Evolutionary conservation across 2,797 vertebrate genomes (phyloP), one percentile per base, ranked within the genome.

Genomic region (Peromyscus melanophrys): DNA sequence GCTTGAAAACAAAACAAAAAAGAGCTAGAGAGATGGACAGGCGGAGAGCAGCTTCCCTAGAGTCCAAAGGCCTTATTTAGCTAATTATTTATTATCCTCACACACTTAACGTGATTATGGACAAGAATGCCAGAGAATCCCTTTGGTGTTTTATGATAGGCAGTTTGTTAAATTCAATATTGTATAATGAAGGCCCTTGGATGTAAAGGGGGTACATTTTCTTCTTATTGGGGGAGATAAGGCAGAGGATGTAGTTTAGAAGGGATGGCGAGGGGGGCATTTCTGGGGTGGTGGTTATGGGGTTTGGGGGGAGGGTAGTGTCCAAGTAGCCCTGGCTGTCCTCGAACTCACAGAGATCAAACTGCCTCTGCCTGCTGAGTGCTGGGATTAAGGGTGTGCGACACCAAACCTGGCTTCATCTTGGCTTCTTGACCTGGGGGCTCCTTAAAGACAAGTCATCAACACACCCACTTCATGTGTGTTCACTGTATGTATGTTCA

Each of bases 1-100:
- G 76, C 55, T 37, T 37, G 52, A 61, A 96, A 96, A 91, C 31
- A 94, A 93, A 87, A 25, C 19, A 13, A 29, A 40, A 90, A 2
- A 61, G 52, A 49, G 7, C 46, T 1, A 92, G 80, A 78, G 73
- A 78, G 46, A 19, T 16, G 27, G 81, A 57, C 0, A 0, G 61
- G 40, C 10, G 16, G 55, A 61, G 16, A 88, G 49, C 86, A 46
- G 77, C 19, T 29, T 43, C 49, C 31, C 67, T 25, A 14, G 37
- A 80, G 85, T 88, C 43, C 49, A 37, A 93, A 67, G 88, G 59
- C 49, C 46, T 93, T 46, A 77, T 67, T 89, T 71, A 81, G 80
- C 37, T 83, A 90, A 90, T 90, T 85, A 88, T 57, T 96, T 67
- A 83, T 81, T 75, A 75, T 81, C 84, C 85, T 90, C 65, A 81